Conservation (phyloP, 2,888 invertebrate species). For the Barypeithes pellucidus region DNA sequence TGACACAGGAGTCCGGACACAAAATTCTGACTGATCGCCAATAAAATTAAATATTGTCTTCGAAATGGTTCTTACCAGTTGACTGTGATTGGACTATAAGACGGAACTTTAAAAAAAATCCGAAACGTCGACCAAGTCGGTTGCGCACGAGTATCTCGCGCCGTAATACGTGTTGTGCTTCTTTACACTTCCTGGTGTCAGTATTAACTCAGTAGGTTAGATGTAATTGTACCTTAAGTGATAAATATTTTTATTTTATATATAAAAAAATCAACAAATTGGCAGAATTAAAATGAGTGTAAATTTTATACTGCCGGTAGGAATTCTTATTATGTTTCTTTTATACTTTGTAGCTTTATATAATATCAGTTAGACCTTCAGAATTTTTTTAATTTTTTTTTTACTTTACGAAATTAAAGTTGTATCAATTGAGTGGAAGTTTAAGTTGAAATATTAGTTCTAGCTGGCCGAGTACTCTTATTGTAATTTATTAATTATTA, state of each 20-base stretch:
- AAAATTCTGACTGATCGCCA: constrained; percentile 40
- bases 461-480: constrained; percentile 49
- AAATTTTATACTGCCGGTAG: constrained; percentile 49
- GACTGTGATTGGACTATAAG: constrained; percentile 49
- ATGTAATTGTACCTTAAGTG: constrained; percentile 62
- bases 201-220: constrained; percentile 61
- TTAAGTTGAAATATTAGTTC: constrained; percentile 39
- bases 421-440: constrained; percentile 25
- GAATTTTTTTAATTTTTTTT: constrained; percentile 30
- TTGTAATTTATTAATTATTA: constrained; percentile 62
- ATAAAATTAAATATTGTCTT: constrained; percentile 34
- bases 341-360: constrained; percentile 43
- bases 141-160: constrained; percentile 31
- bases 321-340: constrained; percentile 43
- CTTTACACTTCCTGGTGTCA: constrained; percentile 61
- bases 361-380: constrained; percentile 33
- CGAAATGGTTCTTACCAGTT: constrained; percentile 47
- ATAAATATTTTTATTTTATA: constrained; percentile 65
- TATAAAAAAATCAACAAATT: constrained; percentile 53
- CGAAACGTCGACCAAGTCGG: constrained; percentile 27
- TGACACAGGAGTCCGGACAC: constrained; percentile 50
- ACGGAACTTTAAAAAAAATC: constrained; percentile 22
- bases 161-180: constrained; percentile 48
- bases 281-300: constrained; percentile 44
- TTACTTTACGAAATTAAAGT: constrained; percentile 23